Evolutionary conservation across 2,797 vertebrate genomes (phyloP), one percentile per base, ranked within the genome.

Genomic region (Eidolon dupreanum): DNA sequence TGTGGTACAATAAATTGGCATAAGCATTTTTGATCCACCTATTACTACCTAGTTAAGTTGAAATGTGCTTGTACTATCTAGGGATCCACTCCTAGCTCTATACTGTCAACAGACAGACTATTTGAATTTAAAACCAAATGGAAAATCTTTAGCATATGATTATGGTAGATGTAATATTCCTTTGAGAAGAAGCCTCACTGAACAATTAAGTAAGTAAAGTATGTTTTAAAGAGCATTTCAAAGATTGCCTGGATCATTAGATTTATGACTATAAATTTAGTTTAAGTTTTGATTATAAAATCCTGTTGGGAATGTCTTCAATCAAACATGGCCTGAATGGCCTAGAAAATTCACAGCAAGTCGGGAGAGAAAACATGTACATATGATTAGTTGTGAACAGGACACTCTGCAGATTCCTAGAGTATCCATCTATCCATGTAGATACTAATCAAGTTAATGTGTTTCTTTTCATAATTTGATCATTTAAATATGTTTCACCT

Each of bases 121-220:
- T 92, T 93, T 91, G 51, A 91, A 74, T 93, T 95, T 36, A 93
- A 46, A 85, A 83, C 53, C 79, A 20, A 70, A 63, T 38, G 24
- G 63, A 78, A 94, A 96, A 89, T 89, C 36, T 28, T 89, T 38
- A 38, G 26, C 24, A 74, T 70, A 36, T 84, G 61, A 77, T 92
- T 92, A 20, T 86, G 26, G n/a, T 77, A 70, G n/a, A 78, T 91
- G 53, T 17, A 68, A 20, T 89, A 86, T 71, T 79, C 3, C 43
- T 85, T 70, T 46, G 33, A 73, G 77, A 73, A 92, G 84, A 90
- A 51, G 36, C 57, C 8, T 88, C 19, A 46, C 20, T 87, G 13
- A 96, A 73, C 33, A 93, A 49, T 93, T 89, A 78, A 70, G 46
- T 22, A 93, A 93, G 16, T 93, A 86, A 86, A 96, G 7, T 93